phyloP scores from a whole-genome alignment of 2,797 vertebrate genomes.

The Danio albolineatus region DNA sequence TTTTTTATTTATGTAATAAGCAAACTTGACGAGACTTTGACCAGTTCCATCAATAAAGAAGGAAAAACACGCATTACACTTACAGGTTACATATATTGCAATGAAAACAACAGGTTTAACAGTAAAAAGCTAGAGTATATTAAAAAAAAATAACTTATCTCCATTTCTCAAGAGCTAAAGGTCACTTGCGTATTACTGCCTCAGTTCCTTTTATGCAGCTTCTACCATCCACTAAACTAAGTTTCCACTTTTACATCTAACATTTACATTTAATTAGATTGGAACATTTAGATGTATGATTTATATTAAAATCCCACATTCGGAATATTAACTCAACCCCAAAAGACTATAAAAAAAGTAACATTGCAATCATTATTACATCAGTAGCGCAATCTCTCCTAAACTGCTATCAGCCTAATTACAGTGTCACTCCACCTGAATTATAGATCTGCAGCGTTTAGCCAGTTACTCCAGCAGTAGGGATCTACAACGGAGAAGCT shows the following conservation, averaged over 20 bases:
- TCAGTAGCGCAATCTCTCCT: background rate
- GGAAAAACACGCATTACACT: too few relatives aligned
- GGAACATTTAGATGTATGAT: background rate
- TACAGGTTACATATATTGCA: too few relatives aligned
- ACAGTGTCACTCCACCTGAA: background rate
- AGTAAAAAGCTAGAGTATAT: too few relatives aligned
- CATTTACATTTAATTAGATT: constrained; percentile 10
- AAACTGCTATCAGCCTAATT: background rate
- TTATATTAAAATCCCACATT: background rate
- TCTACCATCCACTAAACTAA: background rate
- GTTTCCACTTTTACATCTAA: background rate
- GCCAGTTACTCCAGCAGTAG: background rate
- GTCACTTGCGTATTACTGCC: background rate
- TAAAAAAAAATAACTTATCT: background rate
- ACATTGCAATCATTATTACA: background rate
- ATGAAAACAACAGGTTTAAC: too few relatives aligned
- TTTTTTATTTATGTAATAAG: background rate
- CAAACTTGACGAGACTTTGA: background rate
- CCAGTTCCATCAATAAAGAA: background rate
- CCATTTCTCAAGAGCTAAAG: background rate
- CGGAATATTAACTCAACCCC: background rate
- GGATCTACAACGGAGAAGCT: constrained; percentile 4
- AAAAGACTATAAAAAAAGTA: background rate
- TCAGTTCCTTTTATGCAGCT: background rate
- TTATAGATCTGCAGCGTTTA: constrained; percentile 9